Evolutionary conservation across 1,140 invertebrate genomes (phyloP), one percentile per base, ranked within the genome.

Genomic region (Pseudomyrmex pallidus): DNA sequence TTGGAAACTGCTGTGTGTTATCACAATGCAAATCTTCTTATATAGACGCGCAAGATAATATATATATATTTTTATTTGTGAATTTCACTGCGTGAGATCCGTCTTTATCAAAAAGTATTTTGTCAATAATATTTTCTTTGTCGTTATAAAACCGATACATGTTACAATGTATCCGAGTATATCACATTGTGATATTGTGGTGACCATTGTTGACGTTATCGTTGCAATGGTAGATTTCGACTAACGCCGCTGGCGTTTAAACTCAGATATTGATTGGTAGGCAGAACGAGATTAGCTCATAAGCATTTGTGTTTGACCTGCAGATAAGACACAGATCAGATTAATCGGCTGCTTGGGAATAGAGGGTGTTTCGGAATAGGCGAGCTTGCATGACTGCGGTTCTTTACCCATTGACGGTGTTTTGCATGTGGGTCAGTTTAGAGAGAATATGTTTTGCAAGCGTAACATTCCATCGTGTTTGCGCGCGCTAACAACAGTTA

Each of bases 221-320:
- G 25, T 66, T 48, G 73, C 67, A 85, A 85, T 67, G 63, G 61
- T 68, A 64, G 83, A 70, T 85, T 83, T 68, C 76, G 64, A 77
- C 76, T 72, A 76, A 80, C 82, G 61, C 67, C 66, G 73, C 56
- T 50, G 22, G 74, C 82, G 67, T 67, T 74, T 85, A 52, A 12
- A 83, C 77, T 88, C 83, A 74, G 67, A 83, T 83, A 88, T 88
- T 85, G 87, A 88, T 88, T 73, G 86, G 72, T 78, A 85, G 54
- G 61, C 78, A 50, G 72, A 77, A 59, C 50, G 57, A 72, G 87
- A 82, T 87, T 62, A 73, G 70, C 17, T 20, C 1, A 52, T 13
- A 61, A 73, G 59, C 35, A 35, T 66, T 63, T 59, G 56, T 62
- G 17, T 54, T 22, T 48, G 68, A 74, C 56, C 59, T 62, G 44